phyloP scores from a whole-genome alignment of 2,113 vertebrate genomes.

The zebrafish (Danio rerio) region DNA sequence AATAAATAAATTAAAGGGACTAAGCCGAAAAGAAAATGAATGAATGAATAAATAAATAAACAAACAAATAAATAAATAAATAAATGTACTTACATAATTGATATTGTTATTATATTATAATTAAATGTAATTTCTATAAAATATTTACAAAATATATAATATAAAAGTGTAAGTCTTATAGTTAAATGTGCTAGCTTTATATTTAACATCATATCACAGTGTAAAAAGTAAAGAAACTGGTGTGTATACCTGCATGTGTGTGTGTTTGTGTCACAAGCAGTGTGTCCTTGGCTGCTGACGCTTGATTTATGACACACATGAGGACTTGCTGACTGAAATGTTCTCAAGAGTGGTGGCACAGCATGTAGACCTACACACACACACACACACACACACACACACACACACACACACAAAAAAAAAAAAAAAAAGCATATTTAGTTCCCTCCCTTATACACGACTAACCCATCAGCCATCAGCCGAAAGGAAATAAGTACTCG shows the following conservation, averaged over 20 bases:
- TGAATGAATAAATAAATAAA: no score
- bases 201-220: not conserved
- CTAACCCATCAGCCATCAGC: slow-evolving; percentile 34
- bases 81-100: no score
- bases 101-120: no score
- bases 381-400: not conserved
- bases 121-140: no score
- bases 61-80: no score
- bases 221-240: not conserved
- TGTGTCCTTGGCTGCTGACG: slow-evolving; percentile 30
- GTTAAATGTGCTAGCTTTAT: no score
- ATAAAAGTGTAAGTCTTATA: no score
- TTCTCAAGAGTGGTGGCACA: slow-evolving; percentile 53
- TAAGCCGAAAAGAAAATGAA: no score
- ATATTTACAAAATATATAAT: no score
- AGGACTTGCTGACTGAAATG: slow-evolving; percentile 61
- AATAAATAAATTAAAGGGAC: no score
- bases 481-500: slow-evolving; percentile 38
- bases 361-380: slow-evolving; percentile 1
- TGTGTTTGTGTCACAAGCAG: slow-evolving; percentile 4
- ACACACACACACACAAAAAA: not conserved
- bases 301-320: slow-evolving; percentile 62
- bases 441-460: slow-evolving; percentile 26
- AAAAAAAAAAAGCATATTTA: not conserved
- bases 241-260: not conserved